Conservation (phyloP, 2,113 vertebrate genomes). For the Tupaia tana region DNA sequence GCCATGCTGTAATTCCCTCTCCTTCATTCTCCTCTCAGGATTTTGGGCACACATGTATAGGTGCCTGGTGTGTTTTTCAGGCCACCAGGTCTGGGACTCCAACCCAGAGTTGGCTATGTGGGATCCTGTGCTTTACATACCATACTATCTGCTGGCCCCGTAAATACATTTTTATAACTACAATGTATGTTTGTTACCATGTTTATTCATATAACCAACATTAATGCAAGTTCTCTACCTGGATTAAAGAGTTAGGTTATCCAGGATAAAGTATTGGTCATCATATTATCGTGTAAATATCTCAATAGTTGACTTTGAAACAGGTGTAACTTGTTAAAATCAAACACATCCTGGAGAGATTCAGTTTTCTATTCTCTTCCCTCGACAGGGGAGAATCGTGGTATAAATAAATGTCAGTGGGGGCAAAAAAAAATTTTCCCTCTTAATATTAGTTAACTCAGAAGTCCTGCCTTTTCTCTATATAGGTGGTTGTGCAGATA, state of each 20-base stretch:
- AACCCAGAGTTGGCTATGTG: too few species aligned
- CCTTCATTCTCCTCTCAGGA: too few species aligned
- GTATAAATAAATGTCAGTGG: background rate
- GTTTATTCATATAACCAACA: background rate
- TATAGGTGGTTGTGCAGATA: background rate
- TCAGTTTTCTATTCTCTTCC: background rate
- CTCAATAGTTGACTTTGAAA: slow-evolving; percentile 14
- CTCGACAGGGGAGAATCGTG: background rate
- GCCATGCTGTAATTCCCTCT: too few species aligned
- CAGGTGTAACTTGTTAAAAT: slow-evolving; percentile 49
- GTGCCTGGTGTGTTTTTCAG: too few species aligned
- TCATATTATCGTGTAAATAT: background rate
- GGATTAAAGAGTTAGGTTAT: background rate
- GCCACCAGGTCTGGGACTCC: too few species aligned
- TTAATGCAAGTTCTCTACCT: slow-evolving; percentile 16
- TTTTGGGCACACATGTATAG: too few species aligned
- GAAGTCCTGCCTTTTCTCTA: background rate
- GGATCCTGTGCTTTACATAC: too few species aligned
- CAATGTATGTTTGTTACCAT: background rate
- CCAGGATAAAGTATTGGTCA: background rate
- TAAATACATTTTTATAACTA: background rate
- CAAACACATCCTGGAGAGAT: background rate
- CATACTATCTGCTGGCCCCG: too few species aligned
- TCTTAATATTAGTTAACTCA: background rate
- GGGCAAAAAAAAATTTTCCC: background rate